Evolutionary conservation across 2,888 invertebrate genomes (phyloP), one percentile per base, ranked within the genome.

Genomic region (Scrobipalpa atriplicella): DNA sequence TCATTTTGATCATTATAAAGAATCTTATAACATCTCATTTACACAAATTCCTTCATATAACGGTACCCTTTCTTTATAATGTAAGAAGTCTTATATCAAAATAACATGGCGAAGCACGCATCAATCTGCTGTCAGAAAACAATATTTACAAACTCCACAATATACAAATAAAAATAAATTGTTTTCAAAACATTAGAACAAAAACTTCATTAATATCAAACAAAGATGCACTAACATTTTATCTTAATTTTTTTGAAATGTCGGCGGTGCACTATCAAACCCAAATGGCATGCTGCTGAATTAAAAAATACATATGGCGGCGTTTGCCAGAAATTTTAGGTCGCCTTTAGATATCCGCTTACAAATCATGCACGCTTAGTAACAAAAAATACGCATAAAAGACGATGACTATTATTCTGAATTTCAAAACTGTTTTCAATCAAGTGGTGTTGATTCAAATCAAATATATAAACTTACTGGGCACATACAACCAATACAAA

Each of bases 81-180:
- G 41, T 21, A 2, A 21, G 11, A 21, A 64, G 63, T 68, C 64
- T 68, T 64, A 66, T 61, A 47, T 52, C 67, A 62, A 78, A 79
- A 80, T 81, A 82, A 82, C 80, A 87, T 86, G 87, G 86, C 86
- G 82, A 76, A 74, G 76, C 68, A 78, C 77, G 81, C 75, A 70
- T 74, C 68, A 69, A 72, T 70, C 71, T 74, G 39, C 36, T 21
- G 19, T 52, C 51, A 80, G 77, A 72, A 72, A 79, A 81, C 73
- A 75, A 78, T 80, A 81, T 89, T 84, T 88, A 89, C 87, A 89
- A 73, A 75, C 80, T 82, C 70, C 81, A 75, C 71, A 85, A 84
- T 85, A 82, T 85, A 86, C 85, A 87, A 73, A 81, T 70, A 78
- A 66, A 73, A 73, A 66, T 41, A 54, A n/a, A n/a, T n/a, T 43